These are phyloP conservation scores for Cyprinella venusta DNA, from an alignment of 2,797 vertebrate genomes.

Conservation along the genomic window DNA sequence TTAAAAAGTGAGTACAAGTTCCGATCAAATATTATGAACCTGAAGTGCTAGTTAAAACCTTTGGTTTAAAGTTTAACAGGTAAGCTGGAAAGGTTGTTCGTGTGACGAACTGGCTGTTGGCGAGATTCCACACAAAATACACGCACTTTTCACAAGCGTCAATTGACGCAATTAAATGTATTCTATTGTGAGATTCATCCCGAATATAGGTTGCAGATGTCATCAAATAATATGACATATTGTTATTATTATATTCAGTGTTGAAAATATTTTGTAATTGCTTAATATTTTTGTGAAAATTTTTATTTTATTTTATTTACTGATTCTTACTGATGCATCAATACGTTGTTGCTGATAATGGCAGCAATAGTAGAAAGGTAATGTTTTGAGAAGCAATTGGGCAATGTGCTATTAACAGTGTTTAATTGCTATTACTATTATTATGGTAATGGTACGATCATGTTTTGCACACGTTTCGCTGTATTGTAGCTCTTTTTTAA, in stretches of 20 bases:
- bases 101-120: background rate
- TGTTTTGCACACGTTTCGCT: background rate
- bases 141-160: slow-evolving; percentile 8
- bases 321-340: background rate
- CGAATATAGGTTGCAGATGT: background rate
- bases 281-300: too few species aligned
- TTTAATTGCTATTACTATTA: slow-evolving; percentile 10
- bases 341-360: background rate
- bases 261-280: too few species aligned
- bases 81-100: background rate
- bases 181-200: background rate
- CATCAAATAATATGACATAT: background rate
- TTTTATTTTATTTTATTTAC: too few species aligned
- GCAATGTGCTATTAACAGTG: background rate
- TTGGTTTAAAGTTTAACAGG: background rate
- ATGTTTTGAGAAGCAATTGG: background rate
- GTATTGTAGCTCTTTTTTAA: background rate
- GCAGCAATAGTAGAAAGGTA: background rate
- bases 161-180: slow-evolving; percentile 12
- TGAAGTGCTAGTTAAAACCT: background rate
- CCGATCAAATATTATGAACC: background rate
- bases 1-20: background rate
- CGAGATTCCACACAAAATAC: background rate
- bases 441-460: background rate
- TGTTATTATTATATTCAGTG: too few species aligned